These are phyloP conservation scores for Falcaria lacertinaria DNA, from an alignment of 2,888 invertebrate species.

Conservation along the genomic window DNA sequence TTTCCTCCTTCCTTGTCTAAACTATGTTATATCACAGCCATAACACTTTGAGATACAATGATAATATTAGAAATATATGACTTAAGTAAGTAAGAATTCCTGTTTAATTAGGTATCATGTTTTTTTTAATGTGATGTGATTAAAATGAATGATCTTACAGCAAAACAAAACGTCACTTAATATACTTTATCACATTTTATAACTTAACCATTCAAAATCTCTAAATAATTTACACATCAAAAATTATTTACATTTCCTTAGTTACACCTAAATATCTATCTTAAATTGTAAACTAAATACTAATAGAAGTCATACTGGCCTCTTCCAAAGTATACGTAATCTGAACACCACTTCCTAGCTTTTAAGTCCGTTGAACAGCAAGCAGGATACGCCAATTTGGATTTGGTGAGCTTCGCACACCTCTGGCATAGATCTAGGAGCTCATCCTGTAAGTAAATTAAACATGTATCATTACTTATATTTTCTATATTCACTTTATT, in stretches of 20 bases:
- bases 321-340: constrained; percentile 78
- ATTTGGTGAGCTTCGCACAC: constrained; percentile 82
- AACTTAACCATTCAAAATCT: neutral
- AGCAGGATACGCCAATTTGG: constrained; percentile 76
- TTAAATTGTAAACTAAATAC: neutral
- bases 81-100: no score
- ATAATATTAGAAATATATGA: no score
- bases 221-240: no score
- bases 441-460: constrained; percentile 58
- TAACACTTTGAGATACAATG: constrained; percentile 17
- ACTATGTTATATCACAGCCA: constrained; percentile 45
- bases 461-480: neutral
- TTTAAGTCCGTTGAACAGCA: constrained; percentile 80
- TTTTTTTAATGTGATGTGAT: no score
- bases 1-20: constrained; percentile 1
- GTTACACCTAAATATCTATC: no score
- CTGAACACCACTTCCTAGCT: constrained; percentile 79
- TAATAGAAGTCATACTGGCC: constrained; percentile 56
- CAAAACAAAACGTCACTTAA: no score
- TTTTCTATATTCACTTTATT: no score
- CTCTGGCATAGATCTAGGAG: constrained; percentile 79
- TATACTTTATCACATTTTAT: neutral
- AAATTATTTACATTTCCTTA: neutral
- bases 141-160: no score
- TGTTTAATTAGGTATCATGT: no score